Percentiles rank a stretch among this genome's conserved stretches.
These are phyloP conservation scores for Stegostoma tigrinum DNA, from an alignment of 2,113 vertebrate species.

Conservation along the genomic window DNA sequence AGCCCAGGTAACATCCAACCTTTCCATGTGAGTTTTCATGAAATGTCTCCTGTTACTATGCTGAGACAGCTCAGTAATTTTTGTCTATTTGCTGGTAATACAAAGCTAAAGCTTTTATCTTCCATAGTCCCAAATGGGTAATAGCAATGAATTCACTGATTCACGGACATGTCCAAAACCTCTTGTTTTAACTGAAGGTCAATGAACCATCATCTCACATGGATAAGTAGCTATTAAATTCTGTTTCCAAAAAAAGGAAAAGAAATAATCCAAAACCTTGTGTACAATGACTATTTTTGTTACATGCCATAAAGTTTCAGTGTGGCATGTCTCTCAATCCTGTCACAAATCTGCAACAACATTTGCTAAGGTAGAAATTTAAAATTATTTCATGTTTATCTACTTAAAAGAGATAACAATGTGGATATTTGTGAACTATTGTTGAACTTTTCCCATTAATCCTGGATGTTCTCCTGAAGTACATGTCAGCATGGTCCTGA, in stretches of 20 bases:
- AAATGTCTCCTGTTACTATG: background rate
- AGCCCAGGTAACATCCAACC: background rate
- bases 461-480: background rate
- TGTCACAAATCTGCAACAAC: background rate
- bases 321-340: background rate
- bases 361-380: background rate
- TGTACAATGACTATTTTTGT: background rate
- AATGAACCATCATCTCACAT: background rate
- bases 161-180: background rate
- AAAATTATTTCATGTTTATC: background rate
- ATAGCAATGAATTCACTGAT: background rate
- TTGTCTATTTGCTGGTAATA: background rate
- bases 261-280: background rate
- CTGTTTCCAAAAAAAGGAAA: background rate
- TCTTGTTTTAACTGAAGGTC: background rate
- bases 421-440: background rate
- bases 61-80: background rate
- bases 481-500: background rate
- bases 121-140: background rate
- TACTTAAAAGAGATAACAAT: background rate
- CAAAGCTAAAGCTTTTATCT: background rate
- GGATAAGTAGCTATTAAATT: background rate
- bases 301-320: background rate
- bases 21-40: background rate
- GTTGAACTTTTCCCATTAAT: background rate